phyloP scores from a whole-genome alignment of 2,888 invertebrate genomes.

The Lumbricus terrestris region DNA sequence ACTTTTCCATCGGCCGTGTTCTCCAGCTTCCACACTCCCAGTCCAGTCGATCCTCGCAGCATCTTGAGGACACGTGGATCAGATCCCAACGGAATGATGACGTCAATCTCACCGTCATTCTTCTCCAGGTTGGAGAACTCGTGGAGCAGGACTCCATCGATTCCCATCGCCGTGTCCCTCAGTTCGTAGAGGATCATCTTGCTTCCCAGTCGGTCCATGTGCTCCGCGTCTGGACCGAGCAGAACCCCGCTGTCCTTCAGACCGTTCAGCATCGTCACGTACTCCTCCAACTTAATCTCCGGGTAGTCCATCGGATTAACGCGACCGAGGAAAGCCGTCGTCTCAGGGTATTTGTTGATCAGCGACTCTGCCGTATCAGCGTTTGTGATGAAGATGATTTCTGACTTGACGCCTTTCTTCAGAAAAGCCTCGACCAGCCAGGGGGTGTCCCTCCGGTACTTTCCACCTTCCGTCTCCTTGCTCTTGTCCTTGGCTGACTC shows the following conservation, averaged over 20 bases:
- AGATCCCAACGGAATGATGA: conserved; percentile 29
- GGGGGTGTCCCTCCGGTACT: conserved; percentile 32
- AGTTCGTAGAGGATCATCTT: conserved; percentile 36
- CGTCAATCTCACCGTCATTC: conserved; percentile 30
- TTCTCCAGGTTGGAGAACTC: conserved; percentile 22
- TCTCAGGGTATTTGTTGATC: conserved; percentile 28
- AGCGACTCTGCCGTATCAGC: conserved; percentile 31
- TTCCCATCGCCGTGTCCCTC: conserved; percentile 31
- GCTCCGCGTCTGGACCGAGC: conserved; percentile 31
- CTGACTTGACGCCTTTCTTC: conserved; percentile 29
- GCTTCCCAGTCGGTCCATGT: conserved; percentile 33
- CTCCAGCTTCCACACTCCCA: conserved; percentile 35
- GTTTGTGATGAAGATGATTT: conserved; percentile 30
- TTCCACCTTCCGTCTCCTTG: conserved; percentile 27
- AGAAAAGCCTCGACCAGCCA: conserved; percentile 33
- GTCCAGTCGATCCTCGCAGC: conserved; percentile 34
- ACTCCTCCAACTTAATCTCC: conserved; percentile 27
- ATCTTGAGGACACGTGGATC: conserved; percentile 33
- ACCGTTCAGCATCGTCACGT: conserved; percentile 28
- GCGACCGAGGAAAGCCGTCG: conserved; percentile 33
- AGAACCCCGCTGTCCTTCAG: conserved; percentile 25
- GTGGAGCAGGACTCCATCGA: conserved; percentile 29
- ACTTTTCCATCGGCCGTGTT: conserved; percentile 26
- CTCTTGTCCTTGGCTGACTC: conserved; percentile 35
- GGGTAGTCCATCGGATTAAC: conserved; percentile 35